Evolutionary conservation across 1,140 invertebrate species (phyloP), one percentile per base, ranked within the genome.

Genomic region (Philotrypesis tridentata): DNA sequence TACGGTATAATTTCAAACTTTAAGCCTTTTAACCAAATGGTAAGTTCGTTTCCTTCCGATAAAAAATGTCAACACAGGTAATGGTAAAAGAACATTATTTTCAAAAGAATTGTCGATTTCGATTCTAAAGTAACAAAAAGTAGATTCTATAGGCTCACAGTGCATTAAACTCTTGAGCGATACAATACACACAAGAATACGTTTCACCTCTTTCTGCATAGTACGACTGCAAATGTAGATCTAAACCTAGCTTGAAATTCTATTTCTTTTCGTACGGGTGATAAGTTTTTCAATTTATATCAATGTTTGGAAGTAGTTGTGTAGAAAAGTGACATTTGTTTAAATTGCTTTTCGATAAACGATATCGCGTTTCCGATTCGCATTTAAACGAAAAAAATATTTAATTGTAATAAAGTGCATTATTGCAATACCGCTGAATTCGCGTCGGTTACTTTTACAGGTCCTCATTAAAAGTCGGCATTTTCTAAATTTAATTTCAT

Each of bases 21-120:
- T 37, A 37, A 37, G 33, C 33, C 9, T 37, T 9, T 9, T 17
- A 5, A 17, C 14, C 17, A 48, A 14, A 37, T 37, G 17, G 43
- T 14, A 14, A 17, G 17, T 48, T 14, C 17, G 17, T 48, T 21
- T 17, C 0, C 48, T n/a, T 21, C 17, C 6, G 17, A 55, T 17
- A 55, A 74, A 74, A 14, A 33, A 31, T n/a, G 27, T 17, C 8
- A 55, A 74, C 60, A 61, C 21, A 74, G 31, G 17, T 29, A 48
- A 11, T 17, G 37, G 2, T 6, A 31, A 5, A 27, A 6, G 3
- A 25, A 1, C 23, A 61, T 3, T 23, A 7, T n/a, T 17, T 12
- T 76, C 60, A 76, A 65, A 76, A 40, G 23, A 63, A 76, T 76
- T 40, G 4, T 63, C 60, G 0, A 76, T 76, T 76, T 76, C 12